A percentile compares a stretch with the other conserved stretches of the same genome.
These are phyloP conservation scores for Ceriagrion tenellum DNA, from an alignment of 2,888 invertebrate genomes.

Conservation along the genomic window DNA sequence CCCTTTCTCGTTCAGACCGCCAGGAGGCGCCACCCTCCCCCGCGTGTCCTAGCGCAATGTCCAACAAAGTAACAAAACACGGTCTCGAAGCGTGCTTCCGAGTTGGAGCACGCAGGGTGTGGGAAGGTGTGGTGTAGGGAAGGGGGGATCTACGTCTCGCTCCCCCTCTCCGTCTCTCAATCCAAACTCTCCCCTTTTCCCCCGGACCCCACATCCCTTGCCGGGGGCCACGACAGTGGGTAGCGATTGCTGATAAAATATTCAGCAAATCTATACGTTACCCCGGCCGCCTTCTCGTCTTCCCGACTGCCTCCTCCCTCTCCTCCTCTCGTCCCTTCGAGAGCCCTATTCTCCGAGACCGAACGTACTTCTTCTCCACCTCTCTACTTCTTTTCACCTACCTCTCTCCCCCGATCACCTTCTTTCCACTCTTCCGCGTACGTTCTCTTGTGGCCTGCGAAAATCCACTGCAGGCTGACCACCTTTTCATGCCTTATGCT, in stretches of 20 bases:
- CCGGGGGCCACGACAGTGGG: background rate
- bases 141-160: background rate
- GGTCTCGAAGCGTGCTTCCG: slow-evolving; percentile 39
- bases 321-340: background rate
- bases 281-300: background rate
- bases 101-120: slow-evolving; percentile 10
- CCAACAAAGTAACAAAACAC: slow-evolving; percentile 26
- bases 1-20: background rate
- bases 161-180: background rate
- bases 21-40: background rate
- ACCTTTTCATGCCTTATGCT: no score
- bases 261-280: slow-evolving; percentile 30
- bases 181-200: background rate
- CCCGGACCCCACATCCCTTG: background rate
- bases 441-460: background rate
- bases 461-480: no score
- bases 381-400: background rate
- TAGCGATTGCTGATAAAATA: slow-evolving; percentile 33
- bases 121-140: no score
- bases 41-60: slow-evolving; percentile 29
- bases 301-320: background rate
- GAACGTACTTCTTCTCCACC: background rate
- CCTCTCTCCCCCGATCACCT: background rate
- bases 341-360: background rate
- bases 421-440: background rate